These are phyloP conservation scores for Elephantulus edwardii DNA, from an alignment of 2,113 vertebrate genomes.

Conservation along the genomic window DNA sequence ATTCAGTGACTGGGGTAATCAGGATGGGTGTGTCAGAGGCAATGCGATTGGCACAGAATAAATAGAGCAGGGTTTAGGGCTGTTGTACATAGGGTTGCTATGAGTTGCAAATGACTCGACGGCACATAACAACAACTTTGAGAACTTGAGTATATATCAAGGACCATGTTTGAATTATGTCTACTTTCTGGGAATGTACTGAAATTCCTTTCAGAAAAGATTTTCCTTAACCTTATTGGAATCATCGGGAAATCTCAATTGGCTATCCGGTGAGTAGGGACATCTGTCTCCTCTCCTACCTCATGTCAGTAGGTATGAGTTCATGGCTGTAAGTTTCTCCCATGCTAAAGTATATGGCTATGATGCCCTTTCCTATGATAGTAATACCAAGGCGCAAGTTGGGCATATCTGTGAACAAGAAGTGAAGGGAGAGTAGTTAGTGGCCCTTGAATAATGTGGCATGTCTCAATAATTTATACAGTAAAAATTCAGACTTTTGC, in stretches of 20 bases:
- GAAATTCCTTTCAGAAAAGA: too few species aligned
- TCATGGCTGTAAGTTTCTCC: background rate
- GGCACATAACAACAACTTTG: too few species aligned
- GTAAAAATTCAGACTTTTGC: background rate
- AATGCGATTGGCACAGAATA: too few species aligned
- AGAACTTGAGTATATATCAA: too few species aligned
- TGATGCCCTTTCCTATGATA: background rate
- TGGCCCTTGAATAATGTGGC: background rate
- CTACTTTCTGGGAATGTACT: too few species aligned
- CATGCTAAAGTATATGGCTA: background rate
- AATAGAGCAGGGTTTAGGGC: too few species aligned
- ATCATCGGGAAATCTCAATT: background rate
- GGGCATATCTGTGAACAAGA: background rate
- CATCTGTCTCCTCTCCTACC: background rate
- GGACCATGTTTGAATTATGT: too few species aligned
- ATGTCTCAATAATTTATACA: background rate
- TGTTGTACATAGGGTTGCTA: too few species aligned
- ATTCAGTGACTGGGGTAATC: too few species aligned
- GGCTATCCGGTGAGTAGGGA: background rate
- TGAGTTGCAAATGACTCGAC: too few species aligned
- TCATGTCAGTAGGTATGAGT: background rate
- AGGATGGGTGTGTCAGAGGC: too few species aligned
- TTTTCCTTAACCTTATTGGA: too few species aligned
- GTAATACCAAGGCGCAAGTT: background rate
- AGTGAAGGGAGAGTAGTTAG: background rate